Base-by-base conservation (phyloP, 2,113 vertebrate genomes). In the Greenwoodochromis staneri region DNA sequence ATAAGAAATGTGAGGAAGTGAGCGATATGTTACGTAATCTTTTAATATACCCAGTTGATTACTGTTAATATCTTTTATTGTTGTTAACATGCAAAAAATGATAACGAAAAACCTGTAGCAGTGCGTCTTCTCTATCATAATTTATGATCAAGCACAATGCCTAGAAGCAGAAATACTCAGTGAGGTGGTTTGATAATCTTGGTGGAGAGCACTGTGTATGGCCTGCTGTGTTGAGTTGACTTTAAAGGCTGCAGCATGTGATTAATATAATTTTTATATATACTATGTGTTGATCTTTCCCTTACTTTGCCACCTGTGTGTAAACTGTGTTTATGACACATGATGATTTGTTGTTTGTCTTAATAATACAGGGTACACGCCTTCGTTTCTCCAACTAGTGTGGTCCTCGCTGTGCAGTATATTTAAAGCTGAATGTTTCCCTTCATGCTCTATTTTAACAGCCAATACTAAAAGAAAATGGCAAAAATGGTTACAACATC, bases 401-500 rank as follows among this genome's bases (percentile, higher is more conserved):
- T 21, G 21, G 57, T 83, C 71, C 24, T 83, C 36, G 8, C 31
- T 34, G 36, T 78, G 47, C 73, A 51, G 45, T 63, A n/a, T 36
- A 49, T 29, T 84, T 31, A 34, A 73, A 81, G 47, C 73, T 27
- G 36, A 88, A 80, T 21, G 66, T 83, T 87, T 42, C 21, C 81
- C 55, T 87, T 87, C 45, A 83, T 80, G 81, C 38, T 66, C 81
- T 31, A 36, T 80, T 80, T 80, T 84, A 87, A 66, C 27, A 84
- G 82, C 61, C 82, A 88, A 84, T 83, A 80, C 55, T 59, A 80
- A 87, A 86, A 92, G 49, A 89, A 85, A 87, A 71, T 66, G 69
- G 63, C 73, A 59, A 66, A 90, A 89, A 86, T 85, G 63, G 40
- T 82, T 78, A 24, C 45, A 90, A 47, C 29, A 89, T 71, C 88